These are phyloP conservation scores for Anguilla megastoma DNA, from an alignment of 2,797 vertebrate species.

Conservation along the genomic window DNA sequence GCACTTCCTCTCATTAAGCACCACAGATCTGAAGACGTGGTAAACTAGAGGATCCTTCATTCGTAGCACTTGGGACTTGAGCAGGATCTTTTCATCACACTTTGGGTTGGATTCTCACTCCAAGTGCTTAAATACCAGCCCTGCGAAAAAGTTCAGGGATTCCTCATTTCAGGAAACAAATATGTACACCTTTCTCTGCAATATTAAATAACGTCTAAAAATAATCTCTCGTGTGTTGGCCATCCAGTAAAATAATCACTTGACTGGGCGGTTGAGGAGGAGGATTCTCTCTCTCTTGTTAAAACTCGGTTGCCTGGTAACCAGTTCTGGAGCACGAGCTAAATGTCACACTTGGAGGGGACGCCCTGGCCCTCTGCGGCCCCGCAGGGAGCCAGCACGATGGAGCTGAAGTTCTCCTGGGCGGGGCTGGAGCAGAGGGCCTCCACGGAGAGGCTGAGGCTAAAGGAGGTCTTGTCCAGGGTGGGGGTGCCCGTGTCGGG, in stretches of 20 bases:
- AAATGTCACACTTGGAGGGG: slow-evolving; percentile 68
- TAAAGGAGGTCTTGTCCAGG: slow-evolving; percentile 46
- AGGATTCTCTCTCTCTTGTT: slow-evolving; percentile 25
- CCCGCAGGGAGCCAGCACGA: slow-evolving; percentile 59
- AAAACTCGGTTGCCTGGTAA: not conserved
- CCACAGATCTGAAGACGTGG: not conserved
- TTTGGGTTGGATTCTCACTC: not conserved
- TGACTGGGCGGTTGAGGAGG: slow-evolving; percentile 32
- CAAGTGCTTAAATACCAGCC: slow-evolving; percentile 24
- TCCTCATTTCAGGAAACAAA: slow-evolving; percentile 37
- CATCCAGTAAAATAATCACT: slow-evolving; percentile 37
- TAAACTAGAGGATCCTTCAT: not conserved
- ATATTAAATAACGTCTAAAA: slow-evolving; percentile 69
- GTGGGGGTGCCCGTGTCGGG: slow-evolving; percentile 24
- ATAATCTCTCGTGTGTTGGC: slow-evolving; percentile 58
- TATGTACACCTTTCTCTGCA: slow-evolving; percentile 57
- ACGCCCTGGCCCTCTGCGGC: slow-evolving; percentile 55
- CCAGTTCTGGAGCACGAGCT: slow-evolving; percentile 30
- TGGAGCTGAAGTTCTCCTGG: slow-evolving; percentile 45
- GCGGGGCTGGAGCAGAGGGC: slow-evolving; percentile 16
- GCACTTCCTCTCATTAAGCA: not conserved
- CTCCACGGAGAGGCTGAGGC: slow-evolving; percentile 45
- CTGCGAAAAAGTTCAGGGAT: slow-evolving; percentile 29
- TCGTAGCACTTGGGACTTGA: slow-evolving; percentile 13
- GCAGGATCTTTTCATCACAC: slow-evolving; percentile 8